Evolutionary conservation across 2,888 invertebrate species (phyloP).

Genomic region (Pantelozetes paolii): DNA sequence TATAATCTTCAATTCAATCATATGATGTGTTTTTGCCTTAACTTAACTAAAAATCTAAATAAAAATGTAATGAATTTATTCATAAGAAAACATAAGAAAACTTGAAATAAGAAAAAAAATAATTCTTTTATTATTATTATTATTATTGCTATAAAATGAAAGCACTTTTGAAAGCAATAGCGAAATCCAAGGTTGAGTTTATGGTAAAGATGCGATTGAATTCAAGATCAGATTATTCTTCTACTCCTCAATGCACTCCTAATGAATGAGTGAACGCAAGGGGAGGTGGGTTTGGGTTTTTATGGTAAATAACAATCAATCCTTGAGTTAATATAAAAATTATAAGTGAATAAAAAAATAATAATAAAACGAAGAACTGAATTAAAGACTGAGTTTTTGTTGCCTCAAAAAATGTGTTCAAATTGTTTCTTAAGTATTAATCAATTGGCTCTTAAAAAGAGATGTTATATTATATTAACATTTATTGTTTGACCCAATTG

Average conservation of each 20-base stretch:
- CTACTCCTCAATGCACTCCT: slow-evolving; percentile 14
- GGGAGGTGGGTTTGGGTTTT: slow-evolving; percentile 25
- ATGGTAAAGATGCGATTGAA: slow-evolving; percentile 28
- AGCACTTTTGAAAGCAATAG: slow-evolving; percentile 13
- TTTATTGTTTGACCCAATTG: slow-evolving; percentile 30
- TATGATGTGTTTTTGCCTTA: slow-evolving; percentile 33
- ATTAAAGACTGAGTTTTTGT: not conserved
- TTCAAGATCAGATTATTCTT: slow-evolving; percentile 33
- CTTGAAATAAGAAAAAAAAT: not conserved
- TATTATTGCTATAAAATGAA: slow-evolving; percentile 13
- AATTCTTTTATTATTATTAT: not conserved
- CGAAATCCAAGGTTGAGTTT: slow-evolving; percentile 29
- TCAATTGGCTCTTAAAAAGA: not conserved
- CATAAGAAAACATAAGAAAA: not conserved
- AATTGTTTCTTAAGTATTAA: not conserved
- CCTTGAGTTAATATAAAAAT: slow-evolving; percentile 1
- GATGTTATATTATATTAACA: slow-evolving; percentile 2
- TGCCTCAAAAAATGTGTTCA: not conserved
- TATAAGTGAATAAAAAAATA: not conserved
- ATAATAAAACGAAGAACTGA: not conserved
- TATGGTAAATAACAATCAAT: slow-evolving; percentile 23
- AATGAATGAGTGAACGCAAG: not conserved
- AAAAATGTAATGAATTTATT: slow-evolving; percentile 13
- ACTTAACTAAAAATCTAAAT: slow-evolving; percentile 30
- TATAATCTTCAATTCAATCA: slow-evolving; percentile 31